Base-by-base conservation (phyloP, 2,888 invertebrate genomes). In the Cheilosia grossa region DNA sequence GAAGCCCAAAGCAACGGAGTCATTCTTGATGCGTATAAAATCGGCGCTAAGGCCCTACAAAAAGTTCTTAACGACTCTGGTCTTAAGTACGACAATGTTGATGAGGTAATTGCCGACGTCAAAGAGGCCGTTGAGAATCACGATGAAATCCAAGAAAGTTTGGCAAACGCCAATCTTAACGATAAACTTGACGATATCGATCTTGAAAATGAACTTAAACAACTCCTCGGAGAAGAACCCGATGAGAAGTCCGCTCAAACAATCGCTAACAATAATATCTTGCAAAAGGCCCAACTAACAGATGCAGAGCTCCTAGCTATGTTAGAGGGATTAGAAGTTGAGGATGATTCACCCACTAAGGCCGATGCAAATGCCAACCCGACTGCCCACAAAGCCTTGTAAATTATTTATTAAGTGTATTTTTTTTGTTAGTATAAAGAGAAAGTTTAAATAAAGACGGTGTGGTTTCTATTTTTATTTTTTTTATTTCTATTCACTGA, bases 91-190 rank as follows among this genome's bases (percentile, higher is more conserved):
- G 95, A 96, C 64, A 92, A 93, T 4, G 95, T 96, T 0, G 93
- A 94, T 87, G 94, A 96, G 87, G 94, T 96, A 0, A 94, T 97
- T 93, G 94, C 95, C 53, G 94, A 96, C 87, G 92, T 97, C 63
- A 94, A 94, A 88, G 96, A 96, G 88, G 95, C 96, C 89, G 86
- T 91, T 61, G 89, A 90, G 27, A 89, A 87, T 59, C 93, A 94
- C 56, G 92, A 93, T 59, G 95, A 95, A 85, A 92, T 95, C 53
- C 93, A 94, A 88, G 90, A 92, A 49, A 90, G 93, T 9, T 89
- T 95, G 58, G 87, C 90, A 0, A 90, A 86, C 77, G 91, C 94
- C 0, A 93, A 93, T 17, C 90, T 93, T 0, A 88, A 93, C 0
- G 93, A 93, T 0, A 93, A 93, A 27, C 90, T 92, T 4, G 94